These are phyloP conservation scores for Ophioninae sp. DNA, from an alignment of 2,888 invertebrate genomes.

Conservation along the genomic window DNA sequence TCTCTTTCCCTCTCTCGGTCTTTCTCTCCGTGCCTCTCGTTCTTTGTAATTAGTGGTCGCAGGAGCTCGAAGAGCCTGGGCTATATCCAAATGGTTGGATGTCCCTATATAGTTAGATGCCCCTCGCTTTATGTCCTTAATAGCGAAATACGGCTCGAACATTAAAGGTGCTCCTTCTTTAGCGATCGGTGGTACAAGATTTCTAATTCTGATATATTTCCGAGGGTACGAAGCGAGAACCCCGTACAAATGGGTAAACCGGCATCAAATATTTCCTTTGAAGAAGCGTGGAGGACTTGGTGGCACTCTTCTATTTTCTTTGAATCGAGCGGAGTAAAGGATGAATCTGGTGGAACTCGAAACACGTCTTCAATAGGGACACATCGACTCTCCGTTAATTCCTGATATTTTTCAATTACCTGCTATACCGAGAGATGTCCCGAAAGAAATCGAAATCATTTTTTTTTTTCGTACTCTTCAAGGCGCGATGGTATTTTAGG, in stretches of 20 bases:
- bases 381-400: no score
- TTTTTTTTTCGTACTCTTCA: no score
- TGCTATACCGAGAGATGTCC: no score
- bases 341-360: no score
- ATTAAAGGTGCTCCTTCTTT: conserved; percentile 41
- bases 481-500: no score
- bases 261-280: neutral
- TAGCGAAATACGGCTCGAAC: conserved; percentile 74
- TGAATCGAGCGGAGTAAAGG: no score
- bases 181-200: conserved; percentile 70
- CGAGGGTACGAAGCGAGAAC: conserved; percentile 42
- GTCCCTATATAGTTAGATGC: conserved; percentile 54
- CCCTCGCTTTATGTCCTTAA: conserved; percentile 67
- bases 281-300: no score
- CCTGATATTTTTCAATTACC: no score
- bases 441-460: no score
- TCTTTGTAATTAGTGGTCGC: conserved; percentile 69
- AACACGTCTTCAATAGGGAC: no score
- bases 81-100: conserved; percentile 73
- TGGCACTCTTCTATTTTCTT: no score
- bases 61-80: conserved; percentile 63
- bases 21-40: conserved; percentile 69
- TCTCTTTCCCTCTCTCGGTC: neutral
- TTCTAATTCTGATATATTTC: conserved; percentile 78
- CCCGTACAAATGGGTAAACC: conserved; percentile 12